These are phyloP conservation scores for Saxidomus purpurata DNA, from an alignment of 1,140 invertebrate species.

Conservation along the genomic window DNA sequence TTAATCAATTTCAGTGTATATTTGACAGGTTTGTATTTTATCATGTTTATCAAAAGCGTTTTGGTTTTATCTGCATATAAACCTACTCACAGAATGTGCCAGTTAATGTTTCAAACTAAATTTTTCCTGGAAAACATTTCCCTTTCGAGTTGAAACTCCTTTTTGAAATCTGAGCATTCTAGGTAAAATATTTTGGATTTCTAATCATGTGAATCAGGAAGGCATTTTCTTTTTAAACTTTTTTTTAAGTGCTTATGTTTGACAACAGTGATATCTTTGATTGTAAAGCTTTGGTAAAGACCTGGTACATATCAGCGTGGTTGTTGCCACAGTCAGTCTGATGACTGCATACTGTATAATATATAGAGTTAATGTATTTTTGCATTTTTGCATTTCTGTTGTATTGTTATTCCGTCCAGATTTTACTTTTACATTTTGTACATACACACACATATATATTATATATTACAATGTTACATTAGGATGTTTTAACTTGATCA, in stretches of 20 bases:
- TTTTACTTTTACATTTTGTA: slow-evolving; percentile 32
- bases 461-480: too few species aligned
- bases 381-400: slow-evolving; percentile 23
- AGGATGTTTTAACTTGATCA: neutral
- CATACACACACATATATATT: neutral
- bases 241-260: too few species aligned
- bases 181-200: too few species aligned
- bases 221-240: too few species aligned
- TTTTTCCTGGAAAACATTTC: too few species aligned
- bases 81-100: neutral
- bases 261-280: too few species aligned
- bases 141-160: too few species aligned
- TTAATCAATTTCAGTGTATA: too few species aligned
- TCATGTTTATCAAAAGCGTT: neutral
- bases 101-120: neutral
- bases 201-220: too few species aligned
- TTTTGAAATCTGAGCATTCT: too few species aligned
- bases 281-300: too few species aligned
- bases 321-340: neutral
- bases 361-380: neutral
- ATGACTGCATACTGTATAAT: neutral
- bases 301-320: too few species aligned
- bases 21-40: neutral
- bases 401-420: slow-evolving; percentile 29
- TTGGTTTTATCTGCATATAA: neutral